Conservation (phyloP, 2,797 vertebrate species). For the Pantherophis vulpinus region DNA sequence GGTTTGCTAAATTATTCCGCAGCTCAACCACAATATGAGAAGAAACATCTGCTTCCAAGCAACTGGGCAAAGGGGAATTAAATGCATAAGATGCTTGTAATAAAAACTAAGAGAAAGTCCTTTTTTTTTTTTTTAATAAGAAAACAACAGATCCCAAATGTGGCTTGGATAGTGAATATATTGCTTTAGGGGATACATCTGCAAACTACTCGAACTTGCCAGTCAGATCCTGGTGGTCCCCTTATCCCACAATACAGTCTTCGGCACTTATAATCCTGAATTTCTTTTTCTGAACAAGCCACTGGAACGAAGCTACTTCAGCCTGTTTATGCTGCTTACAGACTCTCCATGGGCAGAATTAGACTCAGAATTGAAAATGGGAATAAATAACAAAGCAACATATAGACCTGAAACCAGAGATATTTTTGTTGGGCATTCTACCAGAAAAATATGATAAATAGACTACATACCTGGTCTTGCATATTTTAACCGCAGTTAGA, state of each 20-base stretch:
- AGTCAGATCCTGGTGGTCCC: background rate
- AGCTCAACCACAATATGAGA: constrained; percentile 24
- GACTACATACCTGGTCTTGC: too few relatives aligned
- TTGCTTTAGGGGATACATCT: background rate
- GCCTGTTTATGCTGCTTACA: background rate
- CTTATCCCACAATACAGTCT: background rate
- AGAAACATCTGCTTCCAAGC: constrained; percentile 34
- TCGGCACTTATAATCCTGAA: background rate
- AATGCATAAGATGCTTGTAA: background rate
- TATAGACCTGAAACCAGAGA: too few relatives aligned
- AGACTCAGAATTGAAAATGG: too few relatives aligned
- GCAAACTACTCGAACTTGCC: background rate
- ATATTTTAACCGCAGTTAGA: too few relatives aligned
- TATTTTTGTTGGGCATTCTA: too few relatives aligned
- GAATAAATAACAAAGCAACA: background rate
- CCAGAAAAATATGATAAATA: too few relatives aligned
- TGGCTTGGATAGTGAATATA: background rate
- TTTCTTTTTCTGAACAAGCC: background rate
- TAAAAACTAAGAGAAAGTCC: background rate
- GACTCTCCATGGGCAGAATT: background rate
- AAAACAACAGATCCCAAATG: background rate
- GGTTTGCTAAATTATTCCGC: constrained; percentile 45
- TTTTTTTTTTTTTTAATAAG: background rate
- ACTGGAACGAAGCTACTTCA: background rate
- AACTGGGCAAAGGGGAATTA: background rate